phyloP scores from a whole-genome alignment of 1,140 invertebrate species.

The Calliphora vicina region DNA sequence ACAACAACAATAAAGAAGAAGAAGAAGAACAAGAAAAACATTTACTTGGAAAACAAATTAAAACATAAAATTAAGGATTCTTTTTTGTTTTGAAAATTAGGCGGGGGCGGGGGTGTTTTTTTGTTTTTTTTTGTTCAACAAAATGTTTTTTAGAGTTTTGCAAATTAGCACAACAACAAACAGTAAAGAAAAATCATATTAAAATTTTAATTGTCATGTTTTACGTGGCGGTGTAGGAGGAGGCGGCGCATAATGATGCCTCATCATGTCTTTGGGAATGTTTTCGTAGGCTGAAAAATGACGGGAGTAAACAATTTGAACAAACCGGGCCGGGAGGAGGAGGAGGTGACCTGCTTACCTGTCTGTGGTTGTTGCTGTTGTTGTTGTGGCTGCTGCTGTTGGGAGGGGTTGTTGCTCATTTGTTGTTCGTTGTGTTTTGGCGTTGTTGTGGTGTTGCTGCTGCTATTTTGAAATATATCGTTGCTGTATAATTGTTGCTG shows the following conservation, averaged over 20 bases:
- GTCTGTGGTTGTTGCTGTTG: constrained; percentile 43
- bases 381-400: constrained; percentile 37
- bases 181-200: constrained; percentile 36
- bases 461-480: constrained; percentile 33
- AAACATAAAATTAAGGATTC: too few species aligned
- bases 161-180: too few species aligned
- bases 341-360: constrained; percentile 46
- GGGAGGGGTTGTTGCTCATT: too few species aligned
- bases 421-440: constrained; percentile 30
- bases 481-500: constrained; percentile 37
- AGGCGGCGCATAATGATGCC: constrained; percentile 49
- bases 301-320: constrained; percentile 61
- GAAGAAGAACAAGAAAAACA: too few species aligned
- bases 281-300: constrained; percentile 63
- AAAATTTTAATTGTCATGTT: constrained; percentile 63
- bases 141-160: too few species aligned
- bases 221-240: constrained; percentile 61
- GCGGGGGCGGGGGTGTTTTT: too few species aligned
- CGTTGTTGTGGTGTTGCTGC: constrained; percentile 39
- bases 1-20: too few species aligned
- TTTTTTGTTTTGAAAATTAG: too few species aligned
- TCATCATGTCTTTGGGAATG: constrained; percentile 63
- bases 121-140: too few species aligned
- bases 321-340: constrained; percentile 51
- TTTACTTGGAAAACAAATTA: too few species aligned